Conservation (phyloP, 2,113 vertebrate species). For the Mus spicilegus region DNA sequence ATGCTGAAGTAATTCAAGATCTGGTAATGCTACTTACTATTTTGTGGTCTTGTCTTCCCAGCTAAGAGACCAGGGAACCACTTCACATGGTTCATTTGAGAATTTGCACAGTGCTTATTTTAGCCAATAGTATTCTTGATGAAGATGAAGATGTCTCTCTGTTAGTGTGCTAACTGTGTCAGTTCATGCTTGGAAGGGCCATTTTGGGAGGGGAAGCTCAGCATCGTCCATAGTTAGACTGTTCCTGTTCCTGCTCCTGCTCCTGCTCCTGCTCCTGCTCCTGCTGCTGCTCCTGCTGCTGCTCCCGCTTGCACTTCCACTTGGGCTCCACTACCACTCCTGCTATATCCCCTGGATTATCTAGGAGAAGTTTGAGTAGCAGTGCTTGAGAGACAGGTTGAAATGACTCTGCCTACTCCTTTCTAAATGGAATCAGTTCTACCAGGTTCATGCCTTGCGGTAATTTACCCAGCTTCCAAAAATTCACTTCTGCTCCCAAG, state of each 20-base stretch:
- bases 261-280: too few relatives aligned
- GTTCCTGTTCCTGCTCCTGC: neutral
- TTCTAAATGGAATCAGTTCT: constrained; percentile 57
- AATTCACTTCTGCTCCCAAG: constrained; percentile 35
- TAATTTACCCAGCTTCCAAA: constrained; percentile 10
- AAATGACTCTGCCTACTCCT: constrained; percentile 36
- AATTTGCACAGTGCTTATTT: neutral
- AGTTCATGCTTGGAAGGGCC: neutral
- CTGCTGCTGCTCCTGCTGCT: too few relatives aligned
- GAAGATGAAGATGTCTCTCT: neutral
- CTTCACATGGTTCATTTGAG: neutral
- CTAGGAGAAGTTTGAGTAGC: neutral
- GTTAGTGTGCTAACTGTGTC: neutral
- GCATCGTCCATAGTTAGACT: neutral
- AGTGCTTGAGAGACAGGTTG: neutral
- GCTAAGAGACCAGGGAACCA: neutral
- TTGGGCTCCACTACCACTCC: too few relatives aligned
- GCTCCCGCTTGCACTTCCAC: too few relatives aligned
- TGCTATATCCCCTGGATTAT: neutral
- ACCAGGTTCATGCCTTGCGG: constrained; percentile 38
- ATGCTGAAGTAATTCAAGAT: neutral
- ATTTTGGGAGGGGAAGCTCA: neutral
- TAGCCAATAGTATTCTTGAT: neutral
- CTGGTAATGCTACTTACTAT: neutral
- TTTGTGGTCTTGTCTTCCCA: neutral